Evolutionary conservation across 2,113 vertebrate genomes (phyloP).

Genomic region (Isurus oxyrinchus): DNA sequence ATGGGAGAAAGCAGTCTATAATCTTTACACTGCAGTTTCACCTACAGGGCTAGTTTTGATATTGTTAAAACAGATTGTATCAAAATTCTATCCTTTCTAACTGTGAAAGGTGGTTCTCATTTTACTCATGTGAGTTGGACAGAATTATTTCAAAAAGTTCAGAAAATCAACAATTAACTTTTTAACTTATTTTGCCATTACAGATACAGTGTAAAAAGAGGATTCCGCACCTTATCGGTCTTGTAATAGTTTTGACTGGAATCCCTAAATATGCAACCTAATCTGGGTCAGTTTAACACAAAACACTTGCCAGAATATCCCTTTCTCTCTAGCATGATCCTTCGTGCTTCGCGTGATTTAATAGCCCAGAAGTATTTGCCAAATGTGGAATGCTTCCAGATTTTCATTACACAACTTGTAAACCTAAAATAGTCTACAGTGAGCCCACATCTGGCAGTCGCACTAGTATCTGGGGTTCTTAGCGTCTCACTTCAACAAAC

Average conservation of each 20-base stretch:
- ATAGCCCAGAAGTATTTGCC: constrained; percentile 53
- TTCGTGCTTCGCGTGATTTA: constrained; percentile 45
- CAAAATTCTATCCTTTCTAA: not conserved
- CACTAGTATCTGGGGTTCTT: constrained; percentile 63
- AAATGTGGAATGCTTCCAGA: constrained; percentile 56
- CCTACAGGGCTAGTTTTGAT: not conserved
- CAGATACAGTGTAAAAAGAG: not conserved
- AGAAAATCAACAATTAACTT: not conserved
- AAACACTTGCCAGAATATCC: constrained; percentile 13
- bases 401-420: constrained; percentile 71
- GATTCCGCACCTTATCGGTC: not conserved
- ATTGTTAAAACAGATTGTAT: not conserved
- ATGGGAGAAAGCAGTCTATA: not conserved
- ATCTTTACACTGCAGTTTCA: not conserved
- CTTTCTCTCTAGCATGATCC: constrained; percentile 3
- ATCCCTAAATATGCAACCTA: not conserved
- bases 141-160: not conserved
- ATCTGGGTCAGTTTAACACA: not conserved
- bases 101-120: not conserved
- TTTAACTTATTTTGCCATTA: not conserved
- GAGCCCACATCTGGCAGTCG: constrained; percentile 62
- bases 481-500: constrained; percentile 62
- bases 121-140: not conserved
- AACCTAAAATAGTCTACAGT: constrained; percentile 55
- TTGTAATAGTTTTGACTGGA: not conserved